Evolutionary conservation across 92 coral and sea anemone genomes (phyloP).

Genomic region (Heteractis magnifica): DNA sequence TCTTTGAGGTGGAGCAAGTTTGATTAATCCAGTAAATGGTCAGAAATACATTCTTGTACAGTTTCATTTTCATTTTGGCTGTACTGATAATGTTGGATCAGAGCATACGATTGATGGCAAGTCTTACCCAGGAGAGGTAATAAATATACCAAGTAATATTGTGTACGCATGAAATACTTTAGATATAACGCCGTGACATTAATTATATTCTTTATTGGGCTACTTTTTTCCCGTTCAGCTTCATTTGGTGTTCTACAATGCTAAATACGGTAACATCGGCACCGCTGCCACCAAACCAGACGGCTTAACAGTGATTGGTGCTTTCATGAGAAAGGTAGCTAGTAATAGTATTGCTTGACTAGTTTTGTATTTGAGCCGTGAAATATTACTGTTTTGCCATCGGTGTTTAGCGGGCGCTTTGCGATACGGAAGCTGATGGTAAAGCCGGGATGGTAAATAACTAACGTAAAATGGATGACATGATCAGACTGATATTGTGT

Average conservation of each 20-base stretch:
- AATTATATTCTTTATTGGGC: not conserved
- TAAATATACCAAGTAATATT: not conserved
- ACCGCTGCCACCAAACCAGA: slow-evolving; percentile 66
- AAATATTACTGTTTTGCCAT: not conserved
- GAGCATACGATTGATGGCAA: slow-evolving; percentile 56
- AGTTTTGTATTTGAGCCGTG: not conserved
- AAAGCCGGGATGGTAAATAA: no score
- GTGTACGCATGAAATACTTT: not conserved
- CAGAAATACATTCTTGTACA: slow-evolving; percentile 48
- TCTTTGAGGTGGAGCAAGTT: slow-evolving; percentile 22
- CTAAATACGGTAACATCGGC: slow-evolving; percentile 54
- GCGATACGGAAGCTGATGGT: no score
- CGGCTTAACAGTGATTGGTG: slow-evolving; percentile 81
- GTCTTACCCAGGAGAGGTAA: slow-evolving; percentile 68
- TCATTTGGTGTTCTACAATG: slow-evolving; percentile 84
- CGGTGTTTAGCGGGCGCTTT: no score
- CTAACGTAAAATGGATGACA: no score
- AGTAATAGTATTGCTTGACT: not conserved
- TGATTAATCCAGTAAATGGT: slow-evolving; percentile 33
- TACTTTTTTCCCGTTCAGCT: slow-evolving; percentile 39
- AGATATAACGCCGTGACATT: no score
- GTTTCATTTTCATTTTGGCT: slow-evolving; percentile 79
- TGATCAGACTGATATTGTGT: not conserved
- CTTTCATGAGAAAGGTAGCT: slow-evolving; percentile 46
- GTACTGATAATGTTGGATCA: slow-evolving; percentile 54